Evolutionary conservation across 1,140 invertebrate species (phyloP).

Genomic region (Luehdorfia chinensis): DNA sequence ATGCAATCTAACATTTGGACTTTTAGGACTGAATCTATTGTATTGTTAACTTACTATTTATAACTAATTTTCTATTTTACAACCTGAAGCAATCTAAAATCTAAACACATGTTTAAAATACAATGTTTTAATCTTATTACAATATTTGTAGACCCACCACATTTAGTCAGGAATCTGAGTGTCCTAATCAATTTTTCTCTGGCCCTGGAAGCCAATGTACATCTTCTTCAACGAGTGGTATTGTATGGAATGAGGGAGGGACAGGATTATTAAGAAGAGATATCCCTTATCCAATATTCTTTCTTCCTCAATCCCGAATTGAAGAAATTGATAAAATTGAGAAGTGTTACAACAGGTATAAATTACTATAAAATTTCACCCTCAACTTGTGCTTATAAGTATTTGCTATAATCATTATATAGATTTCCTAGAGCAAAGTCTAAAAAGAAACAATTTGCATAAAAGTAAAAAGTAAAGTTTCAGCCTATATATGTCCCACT

Average conservation of each 20-base stretch:
- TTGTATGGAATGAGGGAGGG: conserved; percentile 89
- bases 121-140: conserved; percentile 7
- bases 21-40: no score
- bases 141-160: conserved; percentile 51
- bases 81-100: no score
- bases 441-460: no score
- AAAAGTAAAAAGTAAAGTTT: no score
- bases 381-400: no score
- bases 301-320: conserved; percentile 76
- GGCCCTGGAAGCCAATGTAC: conserved; percentile 56
- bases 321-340: conserved; percentile 79
- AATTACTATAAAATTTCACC: neutral
- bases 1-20: no score
- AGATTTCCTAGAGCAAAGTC: no score
- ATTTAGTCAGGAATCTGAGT: conserved; percentile 86
- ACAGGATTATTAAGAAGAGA: conserved; percentile 85
- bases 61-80: no score
- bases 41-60: no score
- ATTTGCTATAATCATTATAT: conserved; percentile 8
- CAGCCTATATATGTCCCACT: no score
- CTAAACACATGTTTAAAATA: no score
- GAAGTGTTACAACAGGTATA: conserved; percentile 76
- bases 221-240: conserved; percentile 43
- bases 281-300: conserved; percentile 92
- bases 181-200: conserved; percentile 89